Percentiles rank a stretch among this genome's conserved stretches.
phyloP scores from a whole-genome alignment of 2,113 vertebrate genomes.

The Lota lota region DNA sequence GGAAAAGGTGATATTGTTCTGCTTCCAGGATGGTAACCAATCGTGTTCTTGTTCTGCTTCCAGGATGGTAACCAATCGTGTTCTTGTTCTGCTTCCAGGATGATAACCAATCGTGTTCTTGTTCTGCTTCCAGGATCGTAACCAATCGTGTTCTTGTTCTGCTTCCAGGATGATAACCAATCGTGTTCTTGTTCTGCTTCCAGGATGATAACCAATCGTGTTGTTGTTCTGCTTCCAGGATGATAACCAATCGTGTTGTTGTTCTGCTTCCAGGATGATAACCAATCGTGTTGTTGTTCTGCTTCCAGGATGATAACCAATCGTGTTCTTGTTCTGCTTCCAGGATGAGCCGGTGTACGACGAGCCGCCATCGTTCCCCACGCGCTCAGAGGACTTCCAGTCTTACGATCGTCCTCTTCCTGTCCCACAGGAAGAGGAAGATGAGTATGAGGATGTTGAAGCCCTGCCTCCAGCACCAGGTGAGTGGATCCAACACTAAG shows the following conservation, averaged over 20 bases:
- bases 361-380: neutral
- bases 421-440: conserved; percentile 36
- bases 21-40: too few relatives aligned
- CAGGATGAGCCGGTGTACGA: neutral
- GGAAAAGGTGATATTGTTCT: too few relatives aligned
- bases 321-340: neutral
- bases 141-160: neutral
- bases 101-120: too few relatives aligned
- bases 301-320: too few relatives aligned
- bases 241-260: too few relatives aligned
- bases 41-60: neutral
- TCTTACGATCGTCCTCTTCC: conserved; percentile 16
- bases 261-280: too few relatives aligned
- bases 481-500: neutral
- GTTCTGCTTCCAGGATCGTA: neutral
- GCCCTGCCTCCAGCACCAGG: neutral
- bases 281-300: too few relatives aligned
- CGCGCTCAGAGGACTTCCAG: conserved; percentile 8
- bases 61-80: too few relatives aligned
- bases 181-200: too few relatives aligned
- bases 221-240: too few relatives aligned
- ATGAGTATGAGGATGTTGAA: conserved; percentile 73
- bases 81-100: neutral
- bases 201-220: too few relatives aligned
- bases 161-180: neutral